Evolutionary conservation across 2,797 vertebrate genomes (phyloP), one percentile per base, ranked within the genome.

Genomic region (Phrynocephalus vlangalii): DNA sequence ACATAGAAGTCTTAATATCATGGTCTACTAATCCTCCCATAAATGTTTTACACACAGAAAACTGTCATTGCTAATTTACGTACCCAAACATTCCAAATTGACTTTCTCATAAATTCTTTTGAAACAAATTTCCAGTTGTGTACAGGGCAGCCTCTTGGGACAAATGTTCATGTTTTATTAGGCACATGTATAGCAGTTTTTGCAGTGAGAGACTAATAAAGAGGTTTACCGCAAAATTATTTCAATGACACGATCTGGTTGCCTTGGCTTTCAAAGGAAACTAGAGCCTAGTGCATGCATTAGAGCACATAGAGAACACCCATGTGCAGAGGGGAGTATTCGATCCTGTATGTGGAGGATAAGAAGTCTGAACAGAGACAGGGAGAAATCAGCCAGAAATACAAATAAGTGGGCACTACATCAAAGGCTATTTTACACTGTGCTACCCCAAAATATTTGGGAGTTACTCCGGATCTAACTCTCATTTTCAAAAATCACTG

Each of bases 61-160:
- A 88, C 73, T 93, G 85, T 92, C 89, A 91, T 71, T 88, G 79
- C 88, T 94, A 88, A 93, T 94, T 95, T 93, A 92, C 86, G 79
- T 87, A 92, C 93, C 30, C 50, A 66, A 87, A 86, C 91, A 93
- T 88, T 94, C 89, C 82, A 92, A 94, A 93, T 92, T 88, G 89
- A 70, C 79, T 93, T 94, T 91, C 91, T 94, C 90, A 92, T 93
- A 95, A 94, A 93, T 94, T 91, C 93, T 89, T 86, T 91, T 88
- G 88, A 91, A 85, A 94, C 86, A 92, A 93, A 91, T 94, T 88
- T 94, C 85, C 87, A 85, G 90, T 83, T 91, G 92, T 95, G 92
- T 90, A 82, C 91, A 85, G 79, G 86, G 83, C 86, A 91, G 86
- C 88, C 91, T 93, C 86, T 92, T 91, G 92, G 79, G 91, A 93